A percentile compares a stretch with the other conserved stretches of the same genome.
Conservation (phyloP, 2,113 vertebrate species). For the Oreochromis niloticus region DNA sequence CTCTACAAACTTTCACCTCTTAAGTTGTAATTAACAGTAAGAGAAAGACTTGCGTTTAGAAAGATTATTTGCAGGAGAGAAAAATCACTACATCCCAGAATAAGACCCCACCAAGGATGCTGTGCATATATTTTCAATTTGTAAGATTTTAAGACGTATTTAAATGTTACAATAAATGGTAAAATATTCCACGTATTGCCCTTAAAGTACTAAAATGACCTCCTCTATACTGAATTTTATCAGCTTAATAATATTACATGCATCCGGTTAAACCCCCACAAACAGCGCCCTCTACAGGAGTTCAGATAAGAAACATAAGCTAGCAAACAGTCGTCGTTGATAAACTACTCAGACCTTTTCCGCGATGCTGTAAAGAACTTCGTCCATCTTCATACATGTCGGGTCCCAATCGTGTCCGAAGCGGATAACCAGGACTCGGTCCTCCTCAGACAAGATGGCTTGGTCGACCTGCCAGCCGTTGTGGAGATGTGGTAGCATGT, state of each 20-base stretch:
- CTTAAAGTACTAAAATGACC: not conserved
- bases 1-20: not conserved
- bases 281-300: not conserved
- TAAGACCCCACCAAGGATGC: not conserved
- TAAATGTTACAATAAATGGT: not conserved
- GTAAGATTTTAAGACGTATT: not conserved
- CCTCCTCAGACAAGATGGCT: slow-evolving; percentile 96
- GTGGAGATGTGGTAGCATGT: slow-evolving; percentile 96
- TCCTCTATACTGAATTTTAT: not conserved
- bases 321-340: not conserved
- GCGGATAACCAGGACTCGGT: slow-evolving; percentile 91
- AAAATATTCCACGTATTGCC: not conserved
- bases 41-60: not conserved
- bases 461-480: slow-evolving; percentile 99
- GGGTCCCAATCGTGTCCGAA: slow-evolving; percentile 99
- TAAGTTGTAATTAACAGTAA: not conserved
- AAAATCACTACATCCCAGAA: not conserved
- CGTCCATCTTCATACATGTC: slow-evolving; percentile 99
- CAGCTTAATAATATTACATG: not conserved
- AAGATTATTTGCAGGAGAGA: not conserved
- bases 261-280: not conserved
- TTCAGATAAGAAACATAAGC: not conserved
- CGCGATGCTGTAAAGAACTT: slow-evolving; percentile 93
- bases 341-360: slow-evolving; percentile 80
- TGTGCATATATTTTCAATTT: not conserved